Conservation (phyloP, 2,797 vertebrate species). For the Gymnoscopelus microlampas region DNA sequence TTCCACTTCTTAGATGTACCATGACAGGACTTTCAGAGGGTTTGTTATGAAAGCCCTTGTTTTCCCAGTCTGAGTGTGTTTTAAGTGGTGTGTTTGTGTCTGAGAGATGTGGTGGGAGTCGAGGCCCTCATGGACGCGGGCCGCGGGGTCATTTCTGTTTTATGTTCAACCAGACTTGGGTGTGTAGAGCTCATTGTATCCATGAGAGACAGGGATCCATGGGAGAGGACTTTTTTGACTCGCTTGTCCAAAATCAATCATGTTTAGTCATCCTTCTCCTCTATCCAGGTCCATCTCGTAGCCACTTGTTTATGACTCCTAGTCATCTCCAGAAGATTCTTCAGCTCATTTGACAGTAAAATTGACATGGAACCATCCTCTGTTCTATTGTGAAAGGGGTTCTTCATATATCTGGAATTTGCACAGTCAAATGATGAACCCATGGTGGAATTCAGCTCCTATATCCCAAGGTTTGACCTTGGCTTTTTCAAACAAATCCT, state of each 20-base stretch:
- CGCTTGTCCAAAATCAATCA: constrained; percentile 47
- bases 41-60: constrained; percentile 42
- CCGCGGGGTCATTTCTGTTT: constrained; percentile 70
- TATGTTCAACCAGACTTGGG: constrained; percentile 59
- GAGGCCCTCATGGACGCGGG: constrained; percentile 41
- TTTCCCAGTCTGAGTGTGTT: constrained; percentile 44
- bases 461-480: constrained; percentile 52
- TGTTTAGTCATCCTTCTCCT: constrained; percentile 27
- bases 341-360: constrained; percentile 21
- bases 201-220: constrained; percentile 44
- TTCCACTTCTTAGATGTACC: constrained; percentile 41
- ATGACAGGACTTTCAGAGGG: constrained; percentile 40
- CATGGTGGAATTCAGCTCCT: constrained; percentile 54
- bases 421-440: constrained; percentile 28
- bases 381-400: constrained; percentile 3
- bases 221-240: constrained; percentile 41
- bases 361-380: constrained; percentile 27
- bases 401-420: constrained; percentile 34
- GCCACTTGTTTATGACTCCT: constrained; percentile 28
- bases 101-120: constrained; percentile 68
- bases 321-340: constrained; percentile 21
- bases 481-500: constrained; percentile 68
- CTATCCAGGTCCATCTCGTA: not conserved
- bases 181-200: constrained; percentile 46
- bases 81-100: constrained; percentile 24